Conservation (phyloP, 2,113 vertebrate genomes). For the Cyanoderma ruficeps region DNA sequence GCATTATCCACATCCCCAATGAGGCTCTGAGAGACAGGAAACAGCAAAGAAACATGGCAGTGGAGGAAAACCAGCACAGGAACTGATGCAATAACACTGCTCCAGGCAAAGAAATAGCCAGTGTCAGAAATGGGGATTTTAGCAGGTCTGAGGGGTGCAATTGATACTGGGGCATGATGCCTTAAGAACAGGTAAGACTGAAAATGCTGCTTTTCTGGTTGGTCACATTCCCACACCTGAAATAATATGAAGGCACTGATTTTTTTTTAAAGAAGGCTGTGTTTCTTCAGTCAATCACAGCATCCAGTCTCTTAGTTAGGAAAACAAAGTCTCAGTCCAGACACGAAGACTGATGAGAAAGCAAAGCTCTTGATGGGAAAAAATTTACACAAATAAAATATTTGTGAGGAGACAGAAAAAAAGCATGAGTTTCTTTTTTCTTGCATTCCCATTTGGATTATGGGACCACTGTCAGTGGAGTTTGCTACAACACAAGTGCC, state of each 20-base stretch:
- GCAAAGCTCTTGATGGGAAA: background rate
- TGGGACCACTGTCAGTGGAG: background rate
- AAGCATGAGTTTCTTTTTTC: background rate
- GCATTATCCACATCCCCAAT: slow-evolving; percentile 90
- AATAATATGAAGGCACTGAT: background rate
- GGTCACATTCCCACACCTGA: background rate
- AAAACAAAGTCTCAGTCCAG: background rate
- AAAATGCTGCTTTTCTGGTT: background rate
- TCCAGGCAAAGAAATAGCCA: background rate
- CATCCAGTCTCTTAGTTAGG: background rate
- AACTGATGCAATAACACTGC: background rate
- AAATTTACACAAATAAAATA: background rate
- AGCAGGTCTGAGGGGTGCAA: background rate
- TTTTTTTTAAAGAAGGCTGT: background rate
- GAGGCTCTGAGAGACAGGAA: slow-evolving; percentile 80
- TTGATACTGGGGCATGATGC: background rate
- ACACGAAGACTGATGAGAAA: background rate
- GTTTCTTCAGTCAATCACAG: background rate
- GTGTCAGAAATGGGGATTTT: background rate
- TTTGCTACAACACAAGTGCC: background rate
- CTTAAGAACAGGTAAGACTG: background rate
- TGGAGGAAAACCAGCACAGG: background rate
- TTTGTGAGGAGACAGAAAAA: background rate
- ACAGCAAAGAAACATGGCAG: background rate
- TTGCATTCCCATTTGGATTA: background rate